phyloP scores from a whole-genome alignment of 2,888 invertebrate species.

The Germaria angustata region DNA sequence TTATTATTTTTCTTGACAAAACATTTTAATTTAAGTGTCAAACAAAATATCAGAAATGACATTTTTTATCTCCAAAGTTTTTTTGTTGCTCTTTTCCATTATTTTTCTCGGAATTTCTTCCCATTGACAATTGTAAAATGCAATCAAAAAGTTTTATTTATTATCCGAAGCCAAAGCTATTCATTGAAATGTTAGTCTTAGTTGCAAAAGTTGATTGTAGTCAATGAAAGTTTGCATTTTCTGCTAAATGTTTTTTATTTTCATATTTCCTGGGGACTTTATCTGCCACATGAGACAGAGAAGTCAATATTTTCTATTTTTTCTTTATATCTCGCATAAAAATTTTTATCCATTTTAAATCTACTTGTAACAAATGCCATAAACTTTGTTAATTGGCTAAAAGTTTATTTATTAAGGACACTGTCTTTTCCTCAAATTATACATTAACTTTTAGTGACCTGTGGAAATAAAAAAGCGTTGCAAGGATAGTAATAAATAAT shows the following conservation, averaged over 20 bases:
- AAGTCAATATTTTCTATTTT: neutral
- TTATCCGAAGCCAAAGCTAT: neutral
- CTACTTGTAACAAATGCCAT: constrained; percentile 51
- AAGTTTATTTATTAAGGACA: constrained; percentile 19
- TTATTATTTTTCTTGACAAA: too few relatives aligned
- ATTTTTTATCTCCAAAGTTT: too few relatives aligned
- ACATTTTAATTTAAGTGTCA: too few relatives aligned
- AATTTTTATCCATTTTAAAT: constrained; percentile 41
- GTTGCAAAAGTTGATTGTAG: neutral
- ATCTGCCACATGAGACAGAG: constrained; percentile 11
- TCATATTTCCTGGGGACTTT: constrained; percentile 1
- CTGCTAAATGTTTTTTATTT: neutral
- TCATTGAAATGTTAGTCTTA: neutral
- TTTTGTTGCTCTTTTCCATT: neutral
- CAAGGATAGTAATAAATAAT: too few relatives aligned
- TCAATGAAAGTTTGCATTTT: constrained; percentile 21
- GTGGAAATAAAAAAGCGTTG: too few relatives aligned
- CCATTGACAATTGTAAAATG: constrained; percentile 32
- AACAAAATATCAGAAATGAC: too few relatives aligned
- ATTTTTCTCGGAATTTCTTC: neutral
- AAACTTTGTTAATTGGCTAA: constrained; percentile 53
- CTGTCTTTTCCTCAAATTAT: neutral
- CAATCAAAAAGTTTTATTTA: constrained; percentile 54
- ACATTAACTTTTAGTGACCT: neutral
- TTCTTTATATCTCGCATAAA: neutral